Percentiles rank a stretch among this genome's conserved stretches.
Conservation (phyloP, 2,888 invertebrate species). For the Seira ritae region DNA sequence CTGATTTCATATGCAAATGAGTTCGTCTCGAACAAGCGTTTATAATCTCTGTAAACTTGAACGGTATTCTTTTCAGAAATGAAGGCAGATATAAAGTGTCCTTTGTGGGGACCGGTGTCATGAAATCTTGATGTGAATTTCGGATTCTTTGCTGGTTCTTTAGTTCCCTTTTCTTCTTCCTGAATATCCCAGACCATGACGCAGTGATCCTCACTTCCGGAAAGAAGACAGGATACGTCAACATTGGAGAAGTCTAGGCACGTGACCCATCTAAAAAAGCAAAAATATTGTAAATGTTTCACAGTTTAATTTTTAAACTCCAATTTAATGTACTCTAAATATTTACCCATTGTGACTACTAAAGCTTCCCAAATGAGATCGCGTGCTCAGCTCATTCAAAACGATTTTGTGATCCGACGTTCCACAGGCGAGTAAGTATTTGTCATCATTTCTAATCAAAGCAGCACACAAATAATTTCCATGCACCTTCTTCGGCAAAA, state of each 20-base stretch:
- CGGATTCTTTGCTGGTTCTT: conserved; percentile 60
- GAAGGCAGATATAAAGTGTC: conserved; percentile 67
- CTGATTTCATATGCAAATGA: conserved; percentile 52
- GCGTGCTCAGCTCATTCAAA: conserved; percentile 59
- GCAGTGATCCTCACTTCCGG: conserved; percentile 71
- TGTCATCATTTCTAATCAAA: conserved; percentile 52
- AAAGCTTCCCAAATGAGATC: conserved; percentile 64
- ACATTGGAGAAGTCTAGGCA: conserved; percentile 69
- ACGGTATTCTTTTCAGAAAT: conserved; percentile 67
- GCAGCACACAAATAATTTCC: conserved; percentile 69
- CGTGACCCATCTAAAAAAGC: conserved; percentile 63
- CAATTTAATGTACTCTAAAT: background rate
- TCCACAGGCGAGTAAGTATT: conserved; percentile 68
- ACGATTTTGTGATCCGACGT: conserved; percentile 69
- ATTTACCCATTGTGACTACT: conserved; percentile 70
- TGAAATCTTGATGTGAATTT: conserved; percentile 61
- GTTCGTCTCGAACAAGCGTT: conserved; percentile 54
- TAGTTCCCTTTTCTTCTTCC: conserved; percentile 66
- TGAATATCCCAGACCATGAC: conserved; percentile 72
- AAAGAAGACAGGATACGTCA: conserved; percentile 65
- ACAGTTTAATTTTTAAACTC: background rate
- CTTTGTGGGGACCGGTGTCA: conserved; percentile 35
- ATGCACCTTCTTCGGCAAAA: conserved; percentile 51
- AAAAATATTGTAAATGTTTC: conserved; percentile 7
- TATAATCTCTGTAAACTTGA: conserved; percentile 66